These are phyloP conservation scores for Sminthurides aquaticus DNA, from an alignment of 2,888 invertebrate species.

Conservation along the genomic window DNA sequence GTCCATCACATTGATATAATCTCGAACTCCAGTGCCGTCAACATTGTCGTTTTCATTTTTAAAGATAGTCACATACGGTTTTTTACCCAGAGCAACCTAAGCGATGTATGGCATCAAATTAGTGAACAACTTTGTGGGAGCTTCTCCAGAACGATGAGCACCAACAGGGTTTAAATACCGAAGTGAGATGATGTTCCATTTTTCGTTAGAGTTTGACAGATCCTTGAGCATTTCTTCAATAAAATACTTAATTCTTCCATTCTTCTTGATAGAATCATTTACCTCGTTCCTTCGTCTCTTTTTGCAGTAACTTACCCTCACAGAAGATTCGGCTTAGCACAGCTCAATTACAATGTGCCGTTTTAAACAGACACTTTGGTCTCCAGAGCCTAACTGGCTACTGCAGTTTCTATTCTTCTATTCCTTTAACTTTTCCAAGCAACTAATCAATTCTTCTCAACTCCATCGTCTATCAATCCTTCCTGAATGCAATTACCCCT, in stretches of 20 bases:
- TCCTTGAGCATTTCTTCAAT: conserved; percentile 93
- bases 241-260: conserved; percentile 93
- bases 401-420: too few species aligned
- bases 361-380: too few species aligned
- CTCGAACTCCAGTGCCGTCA: conserved; percentile 89
- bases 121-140: conserved; percentile 86
- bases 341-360: conserved; percentile 50
- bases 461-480: too few species aligned
- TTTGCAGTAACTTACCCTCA: too few species aligned
- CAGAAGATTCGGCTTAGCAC: too few species aligned
- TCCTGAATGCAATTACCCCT: too few species aligned
- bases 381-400: too few species aligned
- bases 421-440: too few species aligned
- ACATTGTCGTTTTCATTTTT: conserved; percentile 86
- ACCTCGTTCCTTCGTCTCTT: neutral
- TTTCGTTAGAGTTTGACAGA: conserved; percentile 75
- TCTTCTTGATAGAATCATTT: neutral
- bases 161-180: conserved; percentile 97
- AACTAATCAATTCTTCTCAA: too few species aligned
- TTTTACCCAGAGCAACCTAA: conserved; percentile 83
- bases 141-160: conserved; percentile 89
- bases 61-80: conserved; percentile 73
- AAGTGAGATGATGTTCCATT: conserved; percentile 86
- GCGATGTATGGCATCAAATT: conserved; percentile 95
- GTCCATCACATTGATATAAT: conserved; percentile 95